These are phyloP conservation scores for Enteromius anoplus DNA, from an alignment of 2,797 vertebrate species.

Conservation along the genomic window DNA sequence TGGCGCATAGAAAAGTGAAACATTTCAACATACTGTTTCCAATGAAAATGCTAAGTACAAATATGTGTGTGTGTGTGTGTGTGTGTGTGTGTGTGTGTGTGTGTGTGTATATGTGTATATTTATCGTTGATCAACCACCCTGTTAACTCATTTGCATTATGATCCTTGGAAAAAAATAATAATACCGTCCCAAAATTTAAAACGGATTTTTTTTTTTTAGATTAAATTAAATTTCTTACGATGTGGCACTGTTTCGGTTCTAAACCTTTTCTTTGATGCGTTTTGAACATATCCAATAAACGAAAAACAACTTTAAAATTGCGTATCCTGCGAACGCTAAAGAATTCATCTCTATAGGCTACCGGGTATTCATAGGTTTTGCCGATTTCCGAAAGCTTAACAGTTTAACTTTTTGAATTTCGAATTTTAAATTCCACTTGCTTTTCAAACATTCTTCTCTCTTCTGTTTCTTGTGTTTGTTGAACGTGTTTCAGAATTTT, in stretches of 20 bases:
- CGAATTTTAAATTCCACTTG: not conserved
- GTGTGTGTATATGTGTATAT: not conserved
- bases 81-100: too few relatives aligned
- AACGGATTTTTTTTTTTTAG: not conserved
- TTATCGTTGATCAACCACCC: not conserved
- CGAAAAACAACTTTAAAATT: not conserved
- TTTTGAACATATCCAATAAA: not conserved
- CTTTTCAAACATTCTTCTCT: not conserved
- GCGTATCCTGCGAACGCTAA: not conserved
- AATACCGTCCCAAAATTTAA: too few relatives aligned
- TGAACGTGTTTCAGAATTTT: too few relatives aligned
- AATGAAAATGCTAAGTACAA: too few relatives aligned
- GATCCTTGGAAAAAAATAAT: not conserved
- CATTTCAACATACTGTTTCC: not conserved
- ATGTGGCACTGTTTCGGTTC: not conserved
- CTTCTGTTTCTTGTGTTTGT: not conserved
- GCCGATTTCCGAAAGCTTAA: not conserved
- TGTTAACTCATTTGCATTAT: not conserved
- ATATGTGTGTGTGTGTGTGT: too few relatives aligned
- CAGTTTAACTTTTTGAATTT: not conserved
- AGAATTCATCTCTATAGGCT: not conserved
- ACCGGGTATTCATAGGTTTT: not conserved
- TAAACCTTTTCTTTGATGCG: not conserved
- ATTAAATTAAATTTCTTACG: not conserved
- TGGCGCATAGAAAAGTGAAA: conserved; percentile 9